Evolutionary conservation across 2,888 invertebrate genomes (phyloP).

Genomic region (Leucoptera coffeella): DNA sequence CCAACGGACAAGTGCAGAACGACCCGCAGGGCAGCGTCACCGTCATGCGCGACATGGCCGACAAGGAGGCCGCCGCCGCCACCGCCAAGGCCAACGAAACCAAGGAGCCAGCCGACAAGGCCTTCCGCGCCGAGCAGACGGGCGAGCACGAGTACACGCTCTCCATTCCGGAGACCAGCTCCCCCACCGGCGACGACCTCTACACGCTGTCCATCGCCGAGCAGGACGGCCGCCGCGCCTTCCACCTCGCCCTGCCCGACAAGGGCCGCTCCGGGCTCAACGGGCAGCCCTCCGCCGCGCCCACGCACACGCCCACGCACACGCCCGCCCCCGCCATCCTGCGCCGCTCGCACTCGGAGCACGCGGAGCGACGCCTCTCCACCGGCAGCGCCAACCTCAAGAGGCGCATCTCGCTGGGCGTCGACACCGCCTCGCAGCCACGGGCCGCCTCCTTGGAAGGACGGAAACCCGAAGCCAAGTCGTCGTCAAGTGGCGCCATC

Average conservation of each 20-base stretch:
- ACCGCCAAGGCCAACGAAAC: constrained; percentile 17
- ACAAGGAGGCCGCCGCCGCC: no score
- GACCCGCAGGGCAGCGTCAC: constrained; percentile 58
- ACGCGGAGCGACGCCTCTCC: constrained; percentile 26
- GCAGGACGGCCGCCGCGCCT: constrained; percentile 30
- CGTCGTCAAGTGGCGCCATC: constrained; percentile 13
- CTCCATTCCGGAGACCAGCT: constrained; percentile 45
- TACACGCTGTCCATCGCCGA: constrained; percentile 48
- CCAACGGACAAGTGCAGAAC: constrained; percentile 57
- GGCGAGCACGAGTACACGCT: constrained; percentile 44
- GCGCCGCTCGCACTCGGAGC: constrained; percentile 42
- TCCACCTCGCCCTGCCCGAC: constrained; percentile 35
- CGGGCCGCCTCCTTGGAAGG: constrained; percentile 9
- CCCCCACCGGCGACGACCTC: constrained; percentile 47
- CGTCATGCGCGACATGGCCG: constrained; percentile 44
- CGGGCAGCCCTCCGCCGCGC: constrained; percentile 19
- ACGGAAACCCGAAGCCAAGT: constrained; percentile 12
- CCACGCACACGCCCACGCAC: constrained; percentile 22
- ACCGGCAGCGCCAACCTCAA: constrained; percentile 21
- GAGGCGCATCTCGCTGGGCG: constrained; percentile 31
- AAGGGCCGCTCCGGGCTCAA: constrained; percentile 38
- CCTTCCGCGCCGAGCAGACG: constrained; percentile 41
- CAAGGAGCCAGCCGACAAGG: constrained; percentile 16
- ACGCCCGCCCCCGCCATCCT: constrained; percentile 32
- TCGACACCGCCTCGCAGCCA: constrained; percentile 9